These are phyloP conservation scores for Sisor rabdophorus DNA, from an alignment of 2,113 vertebrate species.

Conservation along the genomic window DNA sequence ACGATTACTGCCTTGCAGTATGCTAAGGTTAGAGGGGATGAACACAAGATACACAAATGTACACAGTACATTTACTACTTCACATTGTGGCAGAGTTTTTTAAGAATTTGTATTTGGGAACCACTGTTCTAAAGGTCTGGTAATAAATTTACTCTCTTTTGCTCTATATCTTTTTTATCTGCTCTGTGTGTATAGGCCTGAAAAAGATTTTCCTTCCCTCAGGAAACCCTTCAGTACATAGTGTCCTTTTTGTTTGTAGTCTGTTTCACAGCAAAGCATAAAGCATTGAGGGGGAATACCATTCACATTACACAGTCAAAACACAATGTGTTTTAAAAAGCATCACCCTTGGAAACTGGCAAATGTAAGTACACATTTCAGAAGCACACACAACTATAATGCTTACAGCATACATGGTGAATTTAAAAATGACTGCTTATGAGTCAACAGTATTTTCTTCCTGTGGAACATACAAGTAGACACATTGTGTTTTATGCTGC, in stretches of 20 bases:
- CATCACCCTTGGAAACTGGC: conserved; percentile 17
- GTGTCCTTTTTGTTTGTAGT: conserved; percentile 33
- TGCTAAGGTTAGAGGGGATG: too few species aligned
- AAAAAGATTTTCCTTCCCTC: conserved; percentile 2
- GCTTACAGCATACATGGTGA: background rate
- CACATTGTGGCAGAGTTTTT: too few species aligned
- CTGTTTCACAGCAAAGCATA: background rate
- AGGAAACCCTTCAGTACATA: conserved; percentile 6
- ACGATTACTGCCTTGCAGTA: too few species aligned
- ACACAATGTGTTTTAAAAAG: conserved; percentile 30
- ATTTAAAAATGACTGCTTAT: background rate
- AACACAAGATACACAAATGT: too few species aligned
- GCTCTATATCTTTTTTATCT: background rate
- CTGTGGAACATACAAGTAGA: background rate
- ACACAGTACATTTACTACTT: too few species aligned
- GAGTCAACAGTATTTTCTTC: background rate
- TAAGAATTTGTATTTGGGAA: background rate
- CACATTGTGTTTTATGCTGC: background rate
- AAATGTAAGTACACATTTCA: conserved; percentile 34
- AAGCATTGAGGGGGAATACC: conserved; percentile 13
- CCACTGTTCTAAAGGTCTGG: background rate
- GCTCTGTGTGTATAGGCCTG: background rate
- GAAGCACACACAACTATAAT: background rate
- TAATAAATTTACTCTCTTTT: background rate
- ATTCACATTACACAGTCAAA: conserved; percentile 20